Conservation (phyloP, 2,113 vertebrate species). For the Neogobius melanostomus region DNA sequence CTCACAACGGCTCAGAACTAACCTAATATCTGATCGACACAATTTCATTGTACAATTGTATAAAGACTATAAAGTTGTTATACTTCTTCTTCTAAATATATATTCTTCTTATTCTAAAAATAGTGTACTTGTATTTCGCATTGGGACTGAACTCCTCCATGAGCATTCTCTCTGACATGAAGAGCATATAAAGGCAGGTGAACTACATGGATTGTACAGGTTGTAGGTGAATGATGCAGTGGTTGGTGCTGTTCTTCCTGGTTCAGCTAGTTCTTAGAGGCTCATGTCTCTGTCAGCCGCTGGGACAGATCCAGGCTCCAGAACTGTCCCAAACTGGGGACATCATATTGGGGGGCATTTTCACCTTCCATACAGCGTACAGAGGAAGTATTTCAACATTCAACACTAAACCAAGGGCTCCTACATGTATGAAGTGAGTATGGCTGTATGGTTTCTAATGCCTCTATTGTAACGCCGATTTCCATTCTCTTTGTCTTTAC, state of each 20-base stretch:
- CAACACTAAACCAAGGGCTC: conserved; percentile 19
- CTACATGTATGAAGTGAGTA: conserved; percentile 37
- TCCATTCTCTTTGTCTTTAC: not conserved
- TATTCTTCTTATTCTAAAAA: not conserved
- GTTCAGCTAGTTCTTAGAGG: conserved; percentile 36
- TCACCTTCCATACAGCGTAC: conserved; percentile 62
- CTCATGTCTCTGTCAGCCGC: conserved; percentile 40
- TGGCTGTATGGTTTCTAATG: not conserved
- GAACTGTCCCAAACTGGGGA: conserved; percentile 58
- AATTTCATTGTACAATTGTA: too few species aligned
- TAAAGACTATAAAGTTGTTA: too few species aligned
- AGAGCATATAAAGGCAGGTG: not conserved
- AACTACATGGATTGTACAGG: not conserved
- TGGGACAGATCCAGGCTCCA: conserved; percentile 34
- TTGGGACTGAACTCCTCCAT: not conserved
- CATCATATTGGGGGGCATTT: conserved; percentile 68
- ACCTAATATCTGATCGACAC: too few species aligned
- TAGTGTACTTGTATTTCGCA: not conserved
- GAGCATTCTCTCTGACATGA: not conserved
- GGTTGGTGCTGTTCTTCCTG: conserved; percentile 35
- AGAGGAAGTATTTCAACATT: conserved; percentile 14
- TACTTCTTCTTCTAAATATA: too few species aligned
- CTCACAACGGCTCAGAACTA: too few species aligned
- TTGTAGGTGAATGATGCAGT: conserved; percentile 28
- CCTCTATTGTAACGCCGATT: not conserved